These are phyloP conservation scores for Cyprinus carpio DNA, from an alignment of 2,113 vertebrate species.

Conservation along the genomic window DNA sequence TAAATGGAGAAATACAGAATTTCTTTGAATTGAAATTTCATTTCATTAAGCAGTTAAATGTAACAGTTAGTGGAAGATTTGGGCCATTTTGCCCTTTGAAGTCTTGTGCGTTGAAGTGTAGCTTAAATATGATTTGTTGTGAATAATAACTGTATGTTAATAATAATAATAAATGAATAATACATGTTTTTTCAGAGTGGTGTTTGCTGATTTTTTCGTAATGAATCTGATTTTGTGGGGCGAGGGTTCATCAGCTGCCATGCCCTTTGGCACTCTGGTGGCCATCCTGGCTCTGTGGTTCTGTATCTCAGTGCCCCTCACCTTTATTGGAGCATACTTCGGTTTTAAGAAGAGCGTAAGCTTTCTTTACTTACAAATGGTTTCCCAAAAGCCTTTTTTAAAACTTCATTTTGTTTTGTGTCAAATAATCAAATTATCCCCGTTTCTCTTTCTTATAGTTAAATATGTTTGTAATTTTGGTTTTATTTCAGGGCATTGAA, in stretches of 20 bases:
- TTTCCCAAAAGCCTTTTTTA: not conserved
- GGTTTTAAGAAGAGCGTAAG: conserved; percentile 92
- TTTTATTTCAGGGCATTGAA: conserved; percentile 83
- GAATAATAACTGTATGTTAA: not conserved
- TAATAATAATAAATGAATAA: no score
- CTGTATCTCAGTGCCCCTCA: conserved; percentile 91
- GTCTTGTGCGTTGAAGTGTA: not conserved
- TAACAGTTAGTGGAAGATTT: not conserved
- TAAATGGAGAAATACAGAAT: not conserved
- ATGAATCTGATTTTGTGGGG: conserved; percentile 97
- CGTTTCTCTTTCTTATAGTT: not conserved
- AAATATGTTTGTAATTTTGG: not conserved
- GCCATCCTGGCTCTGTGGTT: conserved; percentile 94
- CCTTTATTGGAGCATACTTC: conserved; percentile 91
- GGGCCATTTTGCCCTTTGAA: not conserved
- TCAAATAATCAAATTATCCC: not conserved
- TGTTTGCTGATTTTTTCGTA: conserved; percentile 93
- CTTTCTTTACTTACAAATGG: conserved; percentile 33
- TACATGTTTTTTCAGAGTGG: conserved; percentile 76
- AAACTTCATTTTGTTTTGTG: no score
- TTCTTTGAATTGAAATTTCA: not conserved
- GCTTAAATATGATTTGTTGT: not conserved
- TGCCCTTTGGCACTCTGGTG: conserved; percentile 90
- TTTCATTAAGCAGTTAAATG: not conserved
- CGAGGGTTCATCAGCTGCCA: conserved; percentile 91